Evolutionary conservation across 1,140 invertebrate genomes (phyloP).

Genomic region (Bradysia coprophila): DNA sequence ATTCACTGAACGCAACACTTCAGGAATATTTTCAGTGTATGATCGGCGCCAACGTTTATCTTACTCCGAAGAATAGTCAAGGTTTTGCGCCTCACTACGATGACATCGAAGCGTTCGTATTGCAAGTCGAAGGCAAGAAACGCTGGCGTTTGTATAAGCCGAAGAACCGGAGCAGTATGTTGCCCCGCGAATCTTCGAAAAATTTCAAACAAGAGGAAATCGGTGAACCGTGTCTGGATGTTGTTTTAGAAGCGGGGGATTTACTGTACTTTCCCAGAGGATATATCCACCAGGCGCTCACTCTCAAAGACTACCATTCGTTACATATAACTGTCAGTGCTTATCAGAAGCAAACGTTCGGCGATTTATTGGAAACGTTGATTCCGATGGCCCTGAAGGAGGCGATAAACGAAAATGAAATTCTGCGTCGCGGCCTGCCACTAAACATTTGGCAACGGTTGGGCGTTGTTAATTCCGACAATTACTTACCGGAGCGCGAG

Average conservation of each 20-base stretch:
- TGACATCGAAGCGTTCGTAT: constrained; percentile 95
- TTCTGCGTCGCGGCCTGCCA: constrained; percentile 65
- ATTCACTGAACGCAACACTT: constrained; percentile 47
- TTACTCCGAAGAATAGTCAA: constrained; percentile 89
- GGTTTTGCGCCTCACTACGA: constrained; percentile 98
- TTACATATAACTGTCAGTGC: constrained; percentile 84
- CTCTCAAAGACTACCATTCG: constrained; percentile 58
- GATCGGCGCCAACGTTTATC: constrained; percentile 85
- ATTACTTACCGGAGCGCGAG: constrained; percentile 25
- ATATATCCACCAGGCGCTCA: constrained; percentile 78
- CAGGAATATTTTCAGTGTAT: constrained; percentile 90
- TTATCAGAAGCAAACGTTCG: constrained; percentile 81
- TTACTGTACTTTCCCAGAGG: constrained; percentile 85
- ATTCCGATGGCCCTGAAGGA: constrained; percentile 54
- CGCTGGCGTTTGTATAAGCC: background rate
- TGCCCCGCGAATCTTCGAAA: constrained; percentile 63
- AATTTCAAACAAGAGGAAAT: constrained; percentile 67
- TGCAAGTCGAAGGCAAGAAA: constrained; percentile 92
- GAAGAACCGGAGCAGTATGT: constrained; percentile 29
- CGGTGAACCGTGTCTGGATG: constrained; percentile 64
- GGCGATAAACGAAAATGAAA: constrained; percentile 48
- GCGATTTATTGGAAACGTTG: constrained; percentile 69
- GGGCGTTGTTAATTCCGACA: constrained; percentile 43
- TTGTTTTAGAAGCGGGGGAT: constrained; percentile 69
- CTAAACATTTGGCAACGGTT: constrained; percentile 52